Evolutionary conservation across 2,113 vertebrate genomes (phyloP), one percentile per base, ranked within the genome.

Genomic region (Vidua chalybeata): DNA sequence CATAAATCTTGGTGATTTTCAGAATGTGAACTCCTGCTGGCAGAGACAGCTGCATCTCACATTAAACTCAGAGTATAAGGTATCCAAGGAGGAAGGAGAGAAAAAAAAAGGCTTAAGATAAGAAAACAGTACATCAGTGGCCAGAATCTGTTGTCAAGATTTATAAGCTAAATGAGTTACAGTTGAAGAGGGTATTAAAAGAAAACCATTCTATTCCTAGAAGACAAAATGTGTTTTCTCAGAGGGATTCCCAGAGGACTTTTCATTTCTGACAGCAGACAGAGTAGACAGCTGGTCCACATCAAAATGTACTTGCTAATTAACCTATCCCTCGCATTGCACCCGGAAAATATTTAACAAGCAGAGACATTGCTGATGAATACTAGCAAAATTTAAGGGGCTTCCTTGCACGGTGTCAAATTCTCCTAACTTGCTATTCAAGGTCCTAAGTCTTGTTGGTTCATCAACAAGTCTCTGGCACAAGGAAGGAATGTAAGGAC

Each of bases 41-140:
- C 86, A 85, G 71, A 85, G 63, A 80, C 97, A 97, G 96, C 96
- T 97, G 95, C 85, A 86, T 78, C 87, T 93, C 59, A 41, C 92
- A 92, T 94, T 94, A 90, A 97, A 89, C 56, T 41, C n/a, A 39
- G 77, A 66, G 75, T 93, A 61, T 97, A 93, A 95, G 68, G 52
- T 96, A 87, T 96, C 87, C 7, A 21, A 92, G 77, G 75, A 93
- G 87, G 94, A 95, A 92, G 76, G 79, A 85, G 56, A 49, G 49
- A 16, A 31, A 83, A 87, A 72, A 75, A 83, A 77, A 7, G 48
- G 41, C 80, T 94, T 83, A 93, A 46, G 69, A 67, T 84, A 85
- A 71, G 90, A 90, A 96, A 95, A 97, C 77, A 93, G 66, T 62
- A 33, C 54, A 87, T 75, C 74, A 89, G 71, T 61, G 87, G 52